Percentiles rank a stretch among this genome's conserved stretches.
Conservation (phyloP, 2,113 vertebrate species). For the Etia nguti region DNA sequence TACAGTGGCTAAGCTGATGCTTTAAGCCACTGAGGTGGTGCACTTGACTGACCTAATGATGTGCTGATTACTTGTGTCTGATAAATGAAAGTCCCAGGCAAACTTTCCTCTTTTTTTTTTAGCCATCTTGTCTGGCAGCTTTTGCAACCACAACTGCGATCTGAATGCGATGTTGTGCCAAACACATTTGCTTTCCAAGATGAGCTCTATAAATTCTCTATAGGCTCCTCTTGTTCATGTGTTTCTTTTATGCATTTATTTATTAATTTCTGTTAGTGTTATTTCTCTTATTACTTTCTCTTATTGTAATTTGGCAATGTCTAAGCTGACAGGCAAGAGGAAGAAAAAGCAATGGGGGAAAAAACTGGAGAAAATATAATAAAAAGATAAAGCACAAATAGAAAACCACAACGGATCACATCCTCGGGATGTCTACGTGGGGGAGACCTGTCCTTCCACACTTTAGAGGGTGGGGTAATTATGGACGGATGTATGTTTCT, state of each 20-base stretch:
- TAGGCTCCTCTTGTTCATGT: too few species aligned
- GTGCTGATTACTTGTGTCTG: not conserved
- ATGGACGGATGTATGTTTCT: not conserved
- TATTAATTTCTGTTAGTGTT: too few species aligned
- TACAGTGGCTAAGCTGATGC: not conserved
- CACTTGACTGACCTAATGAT: not conserved
- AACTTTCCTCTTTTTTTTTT: not conserved
- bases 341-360: too few species aligned
- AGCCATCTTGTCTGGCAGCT: not conserved
- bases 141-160: not conserved
- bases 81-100: not conserved
- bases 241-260: too few species aligned
- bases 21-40: not conserved
- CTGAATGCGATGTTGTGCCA: not conserved
- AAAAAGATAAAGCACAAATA: too few species aligned
- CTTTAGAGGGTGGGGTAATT: not conserved
- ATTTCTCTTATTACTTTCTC: too few species aligned
- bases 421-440: too few species aligned
- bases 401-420: too few species aligned
- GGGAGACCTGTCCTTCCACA: not conserved
- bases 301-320: too few species aligned
- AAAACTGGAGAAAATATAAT: too few species aligned
- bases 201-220: not conserved
- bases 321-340: too few species aligned
- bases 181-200: not conserved